A percentile compares a stretch with the other conserved stretches of the same genome.
phyloP scores from a whole-genome alignment of 2,888 invertebrate species.

The Standfussiana lucernea region DNA sequence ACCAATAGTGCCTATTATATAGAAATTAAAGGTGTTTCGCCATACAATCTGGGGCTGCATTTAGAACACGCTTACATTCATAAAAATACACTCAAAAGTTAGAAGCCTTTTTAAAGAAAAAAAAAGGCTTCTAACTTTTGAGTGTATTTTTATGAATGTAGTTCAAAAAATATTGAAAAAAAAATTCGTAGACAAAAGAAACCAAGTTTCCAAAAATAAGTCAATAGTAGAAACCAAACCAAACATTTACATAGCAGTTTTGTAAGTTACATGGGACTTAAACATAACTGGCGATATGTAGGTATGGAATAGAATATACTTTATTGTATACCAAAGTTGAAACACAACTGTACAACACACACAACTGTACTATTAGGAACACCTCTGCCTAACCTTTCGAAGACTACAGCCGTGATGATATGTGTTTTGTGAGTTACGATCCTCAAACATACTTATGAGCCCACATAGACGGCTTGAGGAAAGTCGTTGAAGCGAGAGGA shows the following conservation, averaged over 20 bases:
- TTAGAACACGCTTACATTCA: neutral
- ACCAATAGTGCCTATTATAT: neutral
- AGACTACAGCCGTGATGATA: too few relatives aligned
- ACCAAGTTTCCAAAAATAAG: neutral
- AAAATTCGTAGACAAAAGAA: neutral
- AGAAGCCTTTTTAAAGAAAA: neutral
- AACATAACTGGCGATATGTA: too few relatives aligned
- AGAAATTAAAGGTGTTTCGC: neutral
- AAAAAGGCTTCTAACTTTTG: too few relatives aligned
- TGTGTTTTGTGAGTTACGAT: neutral
- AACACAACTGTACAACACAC: too few relatives aligned
- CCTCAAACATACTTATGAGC: slow-evolving; percentile 2
- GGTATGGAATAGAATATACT: too few relatives aligned
- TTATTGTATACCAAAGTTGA: too few relatives aligned
- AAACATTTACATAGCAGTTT: slow-evolving; percentile 12
- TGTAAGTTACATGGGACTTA: too few relatives aligned
- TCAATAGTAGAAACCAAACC: neutral
- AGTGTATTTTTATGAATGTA: too few relatives aligned
- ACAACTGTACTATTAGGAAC: too few relatives aligned
- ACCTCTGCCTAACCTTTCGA: too few relatives aligned
- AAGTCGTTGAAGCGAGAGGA: slow-evolving; percentile 61
- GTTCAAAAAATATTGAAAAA: neutral
- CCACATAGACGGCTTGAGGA: slow-evolving; percentile 38
- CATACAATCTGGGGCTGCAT: neutral
- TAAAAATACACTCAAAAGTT: neutral